These are phyloP conservation scores for Hoplostethus mediterraneus DNA, from an alignment of 2,797 vertebrate genomes.

Conservation along the genomic window DNA sequence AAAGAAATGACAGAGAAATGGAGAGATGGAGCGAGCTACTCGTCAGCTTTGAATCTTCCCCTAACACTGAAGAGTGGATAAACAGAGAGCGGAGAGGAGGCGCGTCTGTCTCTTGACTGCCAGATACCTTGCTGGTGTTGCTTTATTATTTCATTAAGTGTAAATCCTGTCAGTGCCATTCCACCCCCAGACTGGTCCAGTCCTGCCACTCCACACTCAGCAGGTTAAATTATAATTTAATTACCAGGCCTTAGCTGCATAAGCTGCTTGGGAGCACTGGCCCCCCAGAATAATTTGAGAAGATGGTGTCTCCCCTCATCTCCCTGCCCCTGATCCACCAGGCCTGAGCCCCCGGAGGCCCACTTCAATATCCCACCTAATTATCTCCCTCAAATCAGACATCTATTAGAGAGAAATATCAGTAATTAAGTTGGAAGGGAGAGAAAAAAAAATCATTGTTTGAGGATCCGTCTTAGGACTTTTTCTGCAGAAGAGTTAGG, in stretches of 20 bases:
- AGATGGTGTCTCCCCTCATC: constrained; percentile 93
- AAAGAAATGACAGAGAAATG: not conserved
- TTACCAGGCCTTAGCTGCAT: constrained; percentile 97
- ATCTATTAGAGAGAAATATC: constrained; percentile 83
- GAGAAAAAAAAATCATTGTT: constrained; percentile 71
- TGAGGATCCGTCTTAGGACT: constrained; percentile 61
- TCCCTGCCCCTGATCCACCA: constrained; percentile 80
- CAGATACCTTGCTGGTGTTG: constrained; percentile 85
- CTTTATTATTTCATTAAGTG: constrained; percentile 99
- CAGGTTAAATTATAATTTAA: constrained; percentile 99
- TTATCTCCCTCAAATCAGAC: constrained; percentile 85
- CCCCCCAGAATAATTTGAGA: constrained; percentile 98
- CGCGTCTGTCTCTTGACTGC: constrained; percentile 70
- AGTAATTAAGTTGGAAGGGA: constrained; percentile 84
- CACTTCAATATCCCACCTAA: constrained; percentile 87
- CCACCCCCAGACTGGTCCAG: constrained; percentile 88
- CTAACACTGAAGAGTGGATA: constrained; percentile 53
- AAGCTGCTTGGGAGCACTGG: constrained; percentile 95
- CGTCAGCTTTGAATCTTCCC: constrained; percentile 64
- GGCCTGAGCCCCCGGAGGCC: constrained; percentile 81
- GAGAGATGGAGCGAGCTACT: constrained; percentile 31
- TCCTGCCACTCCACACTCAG: constrained; percentile 92
- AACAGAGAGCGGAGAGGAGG: constrained; percentile 67
- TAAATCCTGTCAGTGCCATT: constrained; percentile 89
- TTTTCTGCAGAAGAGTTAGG: constrained; percentile 42